These are phyloP conservation scores for Opisthocomus hoazin DNA, from an alignment of 2,113 vertebrate genomes.

Conservation along the genomic window DNA sequence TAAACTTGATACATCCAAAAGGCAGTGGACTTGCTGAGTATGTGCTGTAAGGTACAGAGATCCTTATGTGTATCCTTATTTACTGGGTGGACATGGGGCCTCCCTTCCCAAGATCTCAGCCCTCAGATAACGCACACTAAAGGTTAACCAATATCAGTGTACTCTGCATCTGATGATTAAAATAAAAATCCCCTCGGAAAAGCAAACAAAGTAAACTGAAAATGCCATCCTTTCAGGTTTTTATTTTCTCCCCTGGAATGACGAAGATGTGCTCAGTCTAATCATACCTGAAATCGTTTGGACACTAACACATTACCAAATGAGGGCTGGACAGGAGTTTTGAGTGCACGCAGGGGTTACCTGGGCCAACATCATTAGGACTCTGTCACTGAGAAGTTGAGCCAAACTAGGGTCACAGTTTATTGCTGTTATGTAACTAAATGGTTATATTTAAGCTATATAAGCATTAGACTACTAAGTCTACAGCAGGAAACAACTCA, in stretches of 20 bases:
- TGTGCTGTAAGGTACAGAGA: background rate
- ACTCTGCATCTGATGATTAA: background rate
- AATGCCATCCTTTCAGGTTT: background rate
- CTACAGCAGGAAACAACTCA: background rate
- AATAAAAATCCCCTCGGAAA: background rate
- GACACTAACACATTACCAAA: background rate
- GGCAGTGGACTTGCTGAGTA: background rate
- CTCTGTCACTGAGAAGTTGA: background rate
- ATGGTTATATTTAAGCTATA: background rate
- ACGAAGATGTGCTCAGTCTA: background rate
- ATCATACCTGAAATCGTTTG: background rate
- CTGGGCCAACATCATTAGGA: background rate
- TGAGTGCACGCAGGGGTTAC: background rate
- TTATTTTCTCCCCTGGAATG: background rate
- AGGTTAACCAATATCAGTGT: background rate
- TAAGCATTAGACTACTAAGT: background rate
- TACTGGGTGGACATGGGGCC: background rate
- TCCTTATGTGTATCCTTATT: background rate
- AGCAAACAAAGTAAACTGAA: background rate
- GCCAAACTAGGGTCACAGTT: background rate
- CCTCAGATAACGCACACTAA: background rate
- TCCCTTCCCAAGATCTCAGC: background rate
- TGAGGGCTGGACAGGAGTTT: background rate
- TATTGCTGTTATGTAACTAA: background rate
- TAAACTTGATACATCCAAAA: background rate